Conservation (phyloP, 1,140 invertebrate species). For the Eupeodes corollae region DNA sequence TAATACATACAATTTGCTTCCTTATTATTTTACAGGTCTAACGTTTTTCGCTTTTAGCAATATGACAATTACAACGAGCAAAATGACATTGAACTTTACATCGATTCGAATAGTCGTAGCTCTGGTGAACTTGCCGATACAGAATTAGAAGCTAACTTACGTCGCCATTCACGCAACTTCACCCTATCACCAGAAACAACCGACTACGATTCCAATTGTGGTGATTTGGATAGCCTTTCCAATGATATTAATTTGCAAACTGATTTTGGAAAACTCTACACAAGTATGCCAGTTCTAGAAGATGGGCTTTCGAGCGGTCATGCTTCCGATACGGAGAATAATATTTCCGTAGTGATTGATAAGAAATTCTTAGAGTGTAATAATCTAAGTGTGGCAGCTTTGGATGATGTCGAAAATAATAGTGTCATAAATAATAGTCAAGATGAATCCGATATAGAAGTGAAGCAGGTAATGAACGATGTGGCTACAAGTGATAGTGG, state of each 20-base stretch:
- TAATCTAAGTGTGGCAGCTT: constrained; percentile 8
- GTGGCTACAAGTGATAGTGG: constrained; percentile 1
- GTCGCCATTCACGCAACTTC: constrained; percentile 45
- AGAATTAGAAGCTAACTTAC: constrained; percentile 28
- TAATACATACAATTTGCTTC: constrained; percentile 7
- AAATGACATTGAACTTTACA: constrained; percentile 34
- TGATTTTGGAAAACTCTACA: constrained; percentile 32
- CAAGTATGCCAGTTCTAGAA: constrained; percentile 87
- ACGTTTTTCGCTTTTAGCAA: neutral
- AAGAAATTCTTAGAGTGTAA: constrained; percentile 12
- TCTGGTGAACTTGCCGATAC: constrained; percentile 31
- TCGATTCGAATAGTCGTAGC: constrained; percentile 34
- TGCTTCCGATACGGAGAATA: constrained; percentile 83
- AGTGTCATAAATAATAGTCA: neutral
- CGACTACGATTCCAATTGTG: constrained; percentile 83
- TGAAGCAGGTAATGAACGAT: too few species aligned
- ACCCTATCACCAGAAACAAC: constrained; percentile 88
- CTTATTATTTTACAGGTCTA: neutral
- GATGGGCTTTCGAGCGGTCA: constrained; percentile 86
- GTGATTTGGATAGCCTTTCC: constrained; percentile 64
- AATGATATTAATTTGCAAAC: constrained; percentile 32
- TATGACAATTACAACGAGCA: constrained; percentile 23
- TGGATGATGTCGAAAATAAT: constrained; percentile 6
- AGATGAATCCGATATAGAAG: too few species aligned
- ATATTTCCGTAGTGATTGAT: constrained; percentile 36